Conservation (phyloP, 2,797 vertebrate genomes). For the Salarias fasciatus region DNA sequence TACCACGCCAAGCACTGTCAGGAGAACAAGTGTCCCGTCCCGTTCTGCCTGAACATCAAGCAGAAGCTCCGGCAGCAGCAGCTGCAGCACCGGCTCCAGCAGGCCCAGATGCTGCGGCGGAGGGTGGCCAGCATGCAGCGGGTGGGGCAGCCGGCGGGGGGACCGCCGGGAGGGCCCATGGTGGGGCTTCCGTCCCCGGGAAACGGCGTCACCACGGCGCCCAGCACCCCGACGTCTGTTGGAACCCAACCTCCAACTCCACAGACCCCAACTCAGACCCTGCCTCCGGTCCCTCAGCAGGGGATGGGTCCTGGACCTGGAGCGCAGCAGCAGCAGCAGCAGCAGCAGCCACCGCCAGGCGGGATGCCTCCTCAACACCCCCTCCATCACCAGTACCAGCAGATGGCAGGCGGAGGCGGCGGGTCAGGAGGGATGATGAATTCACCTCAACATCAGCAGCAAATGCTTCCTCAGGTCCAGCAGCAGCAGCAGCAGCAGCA, state of each 20-base stretch:
- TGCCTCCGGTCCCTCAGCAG: constrained; percentile 69
- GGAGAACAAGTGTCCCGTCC: constrained; percentile 98
- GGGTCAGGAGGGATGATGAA: constrained; percentile 78
- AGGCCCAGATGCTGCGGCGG: constrained; percentile 96
- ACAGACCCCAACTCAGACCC: constrained; percentile 87
- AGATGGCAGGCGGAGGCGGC: constrained; percentile 75
- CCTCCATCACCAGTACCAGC: constrained; percentile 86
- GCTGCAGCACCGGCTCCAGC: constrained; percentile 95
- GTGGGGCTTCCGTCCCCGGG: constrained; percentile 85
- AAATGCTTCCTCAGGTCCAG: constrained; percentile 90
- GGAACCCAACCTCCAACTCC: constrained; percentile 93
- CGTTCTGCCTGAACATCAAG: constrained; percentile 99
- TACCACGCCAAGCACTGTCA: constrained; percentile 99
- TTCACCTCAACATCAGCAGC: constrained; percentile 86
- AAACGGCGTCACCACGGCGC: constrained; percentile 77
- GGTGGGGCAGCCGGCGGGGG: constrained; percentile 81
- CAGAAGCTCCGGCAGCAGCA: constrained; percentile 98
- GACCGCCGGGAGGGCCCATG: constrained; percentile 83
- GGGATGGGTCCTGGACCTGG: constrained; percentile 74
- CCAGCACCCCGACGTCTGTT: constrained; percentile 87
- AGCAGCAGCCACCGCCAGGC: constrained; percentile 73
- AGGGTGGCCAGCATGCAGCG: constrained; percentile 99
- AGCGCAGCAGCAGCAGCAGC: constrained; percentile 79
- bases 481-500: constrained; percentile 83
- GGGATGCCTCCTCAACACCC: constrained; percentile 82